Percentiles rank a stretch among this genome's conserved stretches.
Evolutionary conservation across 2,888 invertebrate genomes (phyloP).

Genomic region (Boloria euphrosyne): DNA sequence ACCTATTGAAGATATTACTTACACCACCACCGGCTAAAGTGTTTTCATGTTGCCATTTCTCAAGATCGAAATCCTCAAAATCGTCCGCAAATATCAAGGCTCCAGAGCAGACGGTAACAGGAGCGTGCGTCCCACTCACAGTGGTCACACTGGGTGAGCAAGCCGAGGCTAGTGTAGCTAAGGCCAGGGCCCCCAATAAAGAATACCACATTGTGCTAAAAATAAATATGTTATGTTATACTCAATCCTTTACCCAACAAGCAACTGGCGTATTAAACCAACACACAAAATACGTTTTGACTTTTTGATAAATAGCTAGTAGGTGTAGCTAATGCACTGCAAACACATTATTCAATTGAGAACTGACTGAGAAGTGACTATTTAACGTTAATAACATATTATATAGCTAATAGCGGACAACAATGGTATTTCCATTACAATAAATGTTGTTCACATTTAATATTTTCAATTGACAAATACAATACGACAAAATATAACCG

Average conservation of each 20-base stretch:
- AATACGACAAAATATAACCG: neutral
- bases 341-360: neutral
- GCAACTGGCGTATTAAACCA: neutral
- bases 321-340: no score
- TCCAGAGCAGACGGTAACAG: constrained; percentile 77
- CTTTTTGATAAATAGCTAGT: no score
- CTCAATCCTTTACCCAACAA: neutral
- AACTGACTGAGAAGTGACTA: neutral
- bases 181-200: constrained; percentile 52
- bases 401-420: constrained; percentile 1
- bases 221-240: constrained; percentile 11
- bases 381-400: neutral
- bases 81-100: constrained; percentile 84
- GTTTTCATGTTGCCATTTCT: constrained; percentile 85
- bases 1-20: constrained; percentile 52
- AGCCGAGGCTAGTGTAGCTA: constrained; percentile 55
- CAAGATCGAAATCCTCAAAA: constrained; percentile 81
- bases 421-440: constrained; percentile 7
- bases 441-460: neutral
- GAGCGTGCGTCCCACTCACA: constrained; percentile 77
- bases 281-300: neutral
- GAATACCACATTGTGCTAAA: constrained; percentile 60
- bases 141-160: constrained; percentile 75
- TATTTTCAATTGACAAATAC: neutral
- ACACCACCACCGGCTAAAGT: constrained; percentile 85